Percentiles rank a stretch among this genome's conserved stretches.
These are phyloP conservation scores for Zele albiditarsus DNA, from an alignment of 2,888 invertebrate species.

Conservation along the genomic window DNA sequence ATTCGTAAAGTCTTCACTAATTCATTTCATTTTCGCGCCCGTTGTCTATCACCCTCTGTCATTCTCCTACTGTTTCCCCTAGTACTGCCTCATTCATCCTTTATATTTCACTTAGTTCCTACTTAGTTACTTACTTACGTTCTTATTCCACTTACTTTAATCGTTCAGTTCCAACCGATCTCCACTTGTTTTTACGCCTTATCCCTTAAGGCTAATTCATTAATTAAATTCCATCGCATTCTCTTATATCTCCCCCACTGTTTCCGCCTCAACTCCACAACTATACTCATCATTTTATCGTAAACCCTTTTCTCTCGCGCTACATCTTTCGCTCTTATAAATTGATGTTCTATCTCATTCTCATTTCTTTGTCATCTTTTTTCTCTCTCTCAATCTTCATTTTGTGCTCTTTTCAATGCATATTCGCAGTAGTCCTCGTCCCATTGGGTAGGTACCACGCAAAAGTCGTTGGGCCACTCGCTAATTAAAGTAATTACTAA, in stretches of 20 bases:
- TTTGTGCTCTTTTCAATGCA: background rate
- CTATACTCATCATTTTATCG: background rate
- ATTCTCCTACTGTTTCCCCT: constrained; percentile 1
- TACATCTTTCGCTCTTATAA: constrained; percentile 44
- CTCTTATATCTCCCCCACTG: constrained; percentile 36
- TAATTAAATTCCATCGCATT: constrained; percentile 68
- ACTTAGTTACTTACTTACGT: constrained; percentile 68
- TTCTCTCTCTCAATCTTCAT: constrained; percentile 44
- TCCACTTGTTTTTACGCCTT: constrained; percentile 71
- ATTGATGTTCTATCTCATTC: constrained; percentile 23
- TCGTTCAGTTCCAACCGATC: constrained; percentile 65
- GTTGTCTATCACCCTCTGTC: background rate
- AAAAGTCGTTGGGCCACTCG: constrained; percentile 62
- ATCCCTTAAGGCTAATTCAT: constrained; percentile 71
- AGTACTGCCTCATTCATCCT: constrained; percentile 28
- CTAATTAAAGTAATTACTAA: constrained; percentile 73
- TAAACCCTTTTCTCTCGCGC: constrained; percentile 23
- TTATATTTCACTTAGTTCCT: constrained; percentile 55
- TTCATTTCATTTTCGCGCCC: constrained; percentile 50
- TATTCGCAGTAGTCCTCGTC: background rate
- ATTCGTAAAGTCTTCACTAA: constrained; percentile 41
- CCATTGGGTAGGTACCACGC: constrained; percentile 9
- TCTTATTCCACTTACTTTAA: constrained; percentile 71
- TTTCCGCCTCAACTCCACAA: constrained; percentile 28
- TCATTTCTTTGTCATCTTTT: constrained; percentile 51